A percentile compares a stretch with the other conserved stretches of the same genome.
phyloP scores from a whole-genome alignment of 1,140 invertebrate genomes.

The Sycobia sp. region DNA sequence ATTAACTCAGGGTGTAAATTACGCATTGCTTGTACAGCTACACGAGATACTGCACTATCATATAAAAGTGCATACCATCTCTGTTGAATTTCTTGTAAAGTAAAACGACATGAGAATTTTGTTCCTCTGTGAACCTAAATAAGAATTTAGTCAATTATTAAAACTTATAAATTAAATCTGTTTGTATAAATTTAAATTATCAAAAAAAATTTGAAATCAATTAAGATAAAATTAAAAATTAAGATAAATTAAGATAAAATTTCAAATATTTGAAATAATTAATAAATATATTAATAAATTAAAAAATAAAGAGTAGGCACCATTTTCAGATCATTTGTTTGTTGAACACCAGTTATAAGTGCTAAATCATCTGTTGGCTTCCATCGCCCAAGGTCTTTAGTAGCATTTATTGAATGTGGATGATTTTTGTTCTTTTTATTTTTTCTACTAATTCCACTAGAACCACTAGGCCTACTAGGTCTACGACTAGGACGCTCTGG shows the following conservation, averaged over 20 bases:
- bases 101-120: constrained; percentile 96
- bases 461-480: constrained; percentile 49
- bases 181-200: neutral
- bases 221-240: neutral
- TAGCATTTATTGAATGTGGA: constrained; percentile 59
- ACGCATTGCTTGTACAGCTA: constrained; percentile 89
- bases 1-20: constrained; percentile 92
- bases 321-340: constrained; percentile 69
- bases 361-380: constrained; percentile 96
- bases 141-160: too few relatives aligned
- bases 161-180: neutral
- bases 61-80: constrained; percentile 95
- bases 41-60: constrained; percentile 83
- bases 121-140: constrained; percentile 86
- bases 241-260: neutral
- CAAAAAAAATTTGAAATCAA: too few relatives aligned
- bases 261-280: constrained; percentile 16
- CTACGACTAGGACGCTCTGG: constrained; percentile 51
- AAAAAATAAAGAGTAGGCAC: constrained; percentile 40
- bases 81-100: constrained; percentile 90
- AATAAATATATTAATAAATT: constrained; percentile 10
- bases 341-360: constrained; percentile 90
- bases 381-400: constrained; percentile 92
- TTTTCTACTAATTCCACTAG: constrained; percentile 53
- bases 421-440: constrained; percentile 60